phyloP scores from a whole-genome alignment of 2,797 vertebrate species.

The Rhinoraja longicauda region DNA sequence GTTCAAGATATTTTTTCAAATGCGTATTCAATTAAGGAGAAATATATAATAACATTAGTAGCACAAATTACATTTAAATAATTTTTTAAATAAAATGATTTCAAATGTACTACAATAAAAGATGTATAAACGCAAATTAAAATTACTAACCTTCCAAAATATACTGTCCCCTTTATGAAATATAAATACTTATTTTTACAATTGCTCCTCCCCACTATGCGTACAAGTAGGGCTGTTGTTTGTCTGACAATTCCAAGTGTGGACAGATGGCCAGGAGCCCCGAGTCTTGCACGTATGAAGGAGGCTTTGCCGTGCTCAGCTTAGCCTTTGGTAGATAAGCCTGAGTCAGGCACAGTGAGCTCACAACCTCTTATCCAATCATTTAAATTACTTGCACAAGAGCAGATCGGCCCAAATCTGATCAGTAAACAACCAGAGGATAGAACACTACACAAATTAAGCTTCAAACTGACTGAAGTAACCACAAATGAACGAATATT shows the following conservation, averaged over 20 bases:
- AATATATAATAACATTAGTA: not conserved
- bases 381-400: conserved; percentile 73
- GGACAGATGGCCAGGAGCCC: conserved; percentile 78
- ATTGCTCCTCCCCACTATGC: conserved; percentile 40
- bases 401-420: conserved; percentile 69
- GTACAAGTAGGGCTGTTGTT: conserved; percentile 54
- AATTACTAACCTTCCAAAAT: conserved; percentile 62
- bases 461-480: conserved; percentile 59
- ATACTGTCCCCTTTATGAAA: conserved; percentile 47
- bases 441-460: conserved; percentile 54
- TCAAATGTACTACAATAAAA: not conserved
- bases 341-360: conserved; percentile 67
- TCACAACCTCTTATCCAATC: conserved; percentile 69
- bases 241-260: conserved; percentile 63
- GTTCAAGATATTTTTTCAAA: not conserved
- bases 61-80: conserved; percentile 10
- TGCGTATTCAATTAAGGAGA: not conserved
- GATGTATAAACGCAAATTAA: conserved; percentile 38
- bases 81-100: too few relatives aligned
- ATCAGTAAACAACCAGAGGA: conserved; percentile 68
- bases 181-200: conserved; percentile 47
- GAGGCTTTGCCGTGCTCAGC: conserved; percentile 66
- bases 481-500: conserved; percentile 53
- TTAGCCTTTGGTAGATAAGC: conserved; percentile 74
- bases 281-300: conserved; percentile 63